These are phyloP conservation scores for Nebria ingens DNA, from an alignment of 1,140 invertebrate species.

Conservation along the genomic window DNA sequence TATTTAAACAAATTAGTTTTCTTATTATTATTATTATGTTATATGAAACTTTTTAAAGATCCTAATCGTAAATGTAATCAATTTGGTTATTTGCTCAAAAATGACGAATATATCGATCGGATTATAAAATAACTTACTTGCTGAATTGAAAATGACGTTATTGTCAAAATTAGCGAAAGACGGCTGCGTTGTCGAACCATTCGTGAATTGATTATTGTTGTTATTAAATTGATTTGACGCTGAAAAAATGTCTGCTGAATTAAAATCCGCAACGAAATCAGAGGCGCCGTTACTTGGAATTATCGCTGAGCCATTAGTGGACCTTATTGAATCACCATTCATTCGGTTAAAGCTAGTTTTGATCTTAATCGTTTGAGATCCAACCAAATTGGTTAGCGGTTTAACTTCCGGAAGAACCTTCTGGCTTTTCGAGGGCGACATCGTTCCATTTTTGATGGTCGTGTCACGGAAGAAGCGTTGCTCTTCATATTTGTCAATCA, in stretches of 20 bases:
- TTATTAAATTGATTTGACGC: slow-evolving; percentile 25
- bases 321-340: slow-evolving; percentile 6
- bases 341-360: background rate
- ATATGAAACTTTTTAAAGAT: too few species aligned
- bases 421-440: slow-evolving; percentile 2
- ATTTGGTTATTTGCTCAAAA: too few species aligned
- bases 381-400: background rate
- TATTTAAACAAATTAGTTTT: too few species aligned
- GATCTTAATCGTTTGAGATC: background rate
- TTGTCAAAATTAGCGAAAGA: slow-evolving; percentile 65
- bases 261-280: slow-evolving; percentile 54
- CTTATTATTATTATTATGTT: too few species aligned
- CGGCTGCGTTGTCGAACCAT: slow-evolving; percentile 20
- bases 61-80: too few species aligned
- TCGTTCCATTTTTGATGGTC: slow-evolving; percentile 11
- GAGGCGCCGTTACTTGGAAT: slow-evolving; percentile 18
- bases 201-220: slow-evolving; percentile 10
- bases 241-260: slow-evolving; percentile 43
- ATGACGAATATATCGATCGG: too few species aligned
- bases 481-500: slow-evolving; percentile 88
- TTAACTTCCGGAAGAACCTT: slow-evolving; percentile 22
- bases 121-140: slow-evolving; percentile 37
- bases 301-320: background rate
- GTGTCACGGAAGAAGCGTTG: slow-evolving; percentile 47
- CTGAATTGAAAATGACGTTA: slow-evolving; percentile 53